These are phyloP conservation scores for Spodoptera picta DNA, from an alignment of 2,888 invertebrate genomes.

Conservation along the genomic window DNA sequence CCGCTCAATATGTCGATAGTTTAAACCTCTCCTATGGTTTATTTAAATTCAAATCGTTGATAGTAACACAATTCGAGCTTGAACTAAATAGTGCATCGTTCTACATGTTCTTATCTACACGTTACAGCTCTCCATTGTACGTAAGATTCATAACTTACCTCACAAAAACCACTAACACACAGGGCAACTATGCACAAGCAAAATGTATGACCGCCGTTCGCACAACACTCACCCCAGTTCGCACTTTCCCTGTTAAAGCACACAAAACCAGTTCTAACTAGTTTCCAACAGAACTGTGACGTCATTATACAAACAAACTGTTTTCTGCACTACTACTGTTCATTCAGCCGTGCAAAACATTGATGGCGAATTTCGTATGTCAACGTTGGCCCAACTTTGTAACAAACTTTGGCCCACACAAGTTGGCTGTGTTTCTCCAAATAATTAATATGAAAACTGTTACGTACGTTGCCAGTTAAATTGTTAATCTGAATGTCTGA, in stretches of 20 bases:
- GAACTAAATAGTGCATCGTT: too few relatives aligned
- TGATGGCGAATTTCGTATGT: conserved; percentile 45
- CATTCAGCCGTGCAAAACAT: conserved; percentile 44
- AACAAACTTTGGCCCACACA: conserved; percentile 33
- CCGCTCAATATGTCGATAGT: too few relatives aligned
- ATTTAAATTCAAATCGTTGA: too few relatives aligned
- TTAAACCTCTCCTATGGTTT: too few relatives aligned
- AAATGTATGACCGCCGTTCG: conserved; percentile 5
- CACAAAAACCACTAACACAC: neutral
- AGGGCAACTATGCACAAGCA: neutral
- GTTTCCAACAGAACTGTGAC: conserved; percentile 20
- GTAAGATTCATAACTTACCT: neutral
- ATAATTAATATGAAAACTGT: conserved; percentile 44
- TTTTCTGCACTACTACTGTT: conserved; percentile 41
- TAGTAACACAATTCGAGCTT: too few relatives aligned
- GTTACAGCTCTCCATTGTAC: too few relatives aligned
- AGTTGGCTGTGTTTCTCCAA: conserved; percentile 30
- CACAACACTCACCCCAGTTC: conserved; percentile 5
- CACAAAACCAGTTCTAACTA: conserved; percentile 16
- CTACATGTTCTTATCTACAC: too few relatives aligned
- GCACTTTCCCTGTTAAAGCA: conserved; percentile 16
- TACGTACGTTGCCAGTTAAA: conserved; percentile 8
- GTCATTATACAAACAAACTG: conserved; percentile 25
- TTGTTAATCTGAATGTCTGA: conserved; percentile 8
- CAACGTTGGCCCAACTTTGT: conserved; percentile 39